Evolutionary conservation across 2,888 invertebrate species (phyloP), one percentile per base, ranked within the genome.

Genomic region (Xestia xanthographa): DNA sequence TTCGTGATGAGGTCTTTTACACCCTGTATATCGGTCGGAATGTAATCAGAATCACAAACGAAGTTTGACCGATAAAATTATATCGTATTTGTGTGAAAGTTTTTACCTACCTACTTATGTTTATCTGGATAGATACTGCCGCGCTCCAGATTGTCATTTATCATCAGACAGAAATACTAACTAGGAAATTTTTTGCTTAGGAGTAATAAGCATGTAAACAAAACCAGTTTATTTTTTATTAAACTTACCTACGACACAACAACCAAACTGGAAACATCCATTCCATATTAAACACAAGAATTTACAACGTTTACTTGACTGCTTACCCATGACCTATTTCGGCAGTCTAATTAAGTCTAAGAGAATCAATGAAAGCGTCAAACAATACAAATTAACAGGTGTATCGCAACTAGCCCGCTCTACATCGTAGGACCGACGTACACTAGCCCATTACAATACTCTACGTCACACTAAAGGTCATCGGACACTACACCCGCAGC

Each of bases 381-480:
- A 72, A 68, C 50, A 79, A 77, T 76, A 75, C 38, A 65, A 77
- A 80, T 84, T 48, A 74, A 41, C 83, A 72, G 63, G 14, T 41
- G 50, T 78, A 70, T 77, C 73, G 69, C 66, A 82, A 84, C 65
- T 5, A n/a, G 14, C 20, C 45, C 50, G 67, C 62, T 60, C 71
- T 14, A 66, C 75, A 73, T 81, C 65, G 62, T 50, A 79, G 60
- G 70, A 17, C 22, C 75, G 26, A 66, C 67, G 72, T 56, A 80
- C 75, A 63, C 73, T 67, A 63, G 63, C 83, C 86, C 86, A 88
- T 83, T 90, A 89, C 86, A 88, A 87, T 83, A 82, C 84, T 78
- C 79, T 76, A 87, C 87, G 79, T 84, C 86, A 84, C 80, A 70
- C 72, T 88, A 93, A 95, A 95, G 94, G 95, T 95, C 93, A 91